A percentile compares a stretch with the other conserved stretches of the same genome.
Conservation (phyloP, 2,797 vertebrate species). For the Alosa sapidissima region DNA sequence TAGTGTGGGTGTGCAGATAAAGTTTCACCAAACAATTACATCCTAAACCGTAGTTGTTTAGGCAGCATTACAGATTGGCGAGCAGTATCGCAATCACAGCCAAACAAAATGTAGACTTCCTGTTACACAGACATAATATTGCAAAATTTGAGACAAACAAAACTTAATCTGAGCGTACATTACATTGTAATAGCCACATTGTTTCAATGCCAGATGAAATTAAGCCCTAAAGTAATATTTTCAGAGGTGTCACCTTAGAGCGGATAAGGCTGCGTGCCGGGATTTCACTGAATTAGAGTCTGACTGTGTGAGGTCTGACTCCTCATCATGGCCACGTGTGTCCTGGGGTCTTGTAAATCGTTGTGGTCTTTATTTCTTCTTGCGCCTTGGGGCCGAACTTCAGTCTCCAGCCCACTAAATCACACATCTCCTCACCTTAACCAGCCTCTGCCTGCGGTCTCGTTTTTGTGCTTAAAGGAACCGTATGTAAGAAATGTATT, state of each 20-base stretch:
- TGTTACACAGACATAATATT: slow-evolving; percentile 26
- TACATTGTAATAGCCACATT: slow-evolving; percentile 17
- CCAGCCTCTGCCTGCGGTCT: not conserved
- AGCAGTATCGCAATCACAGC: not conserved
- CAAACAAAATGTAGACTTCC: slow-evolving; percentile 15
- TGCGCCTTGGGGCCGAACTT: not conserved
- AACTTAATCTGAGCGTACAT: not conserved
- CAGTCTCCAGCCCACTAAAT: not conserved
- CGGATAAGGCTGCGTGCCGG: not conserved
- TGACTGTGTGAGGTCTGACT: slow-evolving; percentile 15
- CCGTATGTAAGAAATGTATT: too few species aligned
- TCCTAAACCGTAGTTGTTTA: slow-evolving; percentile 20
- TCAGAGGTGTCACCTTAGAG: not conserved
- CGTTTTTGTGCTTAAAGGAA: not conserved
- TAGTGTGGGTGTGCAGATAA: slow-evolving; percentile 37
- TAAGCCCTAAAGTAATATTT: slow-evolving; percentile 10
- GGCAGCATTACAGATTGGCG: not conserved
- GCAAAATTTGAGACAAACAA: slow-evolving; percentile 12
- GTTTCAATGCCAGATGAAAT: not conserved
- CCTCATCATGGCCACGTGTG: not conserved
- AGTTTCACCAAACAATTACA: slow-evolving; percentile 29
- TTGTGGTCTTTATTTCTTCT: not conserved
- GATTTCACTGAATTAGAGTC: not conserved
- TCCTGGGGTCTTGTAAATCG: slow-evolving; percentile 1
- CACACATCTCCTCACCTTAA: not conserved